Evolutionary conservation across 2,888 invertebrate genomes (phyloP), one percentile per base, ranked within the genome.

Genomic region (Lathronympha strigana): DNA sequence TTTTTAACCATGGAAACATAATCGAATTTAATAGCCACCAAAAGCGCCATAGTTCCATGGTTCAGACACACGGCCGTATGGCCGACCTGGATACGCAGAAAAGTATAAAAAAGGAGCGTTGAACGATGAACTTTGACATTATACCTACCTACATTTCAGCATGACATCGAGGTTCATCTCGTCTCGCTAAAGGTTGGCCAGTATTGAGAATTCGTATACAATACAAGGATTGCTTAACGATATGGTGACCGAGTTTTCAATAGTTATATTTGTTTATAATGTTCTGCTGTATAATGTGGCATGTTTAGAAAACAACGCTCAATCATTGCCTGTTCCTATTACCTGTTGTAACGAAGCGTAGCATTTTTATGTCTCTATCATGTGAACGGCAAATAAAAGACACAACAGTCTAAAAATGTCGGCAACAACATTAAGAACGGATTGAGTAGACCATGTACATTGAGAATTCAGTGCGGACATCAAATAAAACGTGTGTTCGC

Each of bases 201-300:
- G 23, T 47, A 8, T n/a, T 47, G 23, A 23, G 6, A 23, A 23
- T n/a, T n/a, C 21, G 3, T n/a, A 13, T n/a, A 36, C 17, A 3
- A 50, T 6, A 36, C 9, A 36, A 19, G 2, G 3, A 36, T 53
- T 36, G 33, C 53, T 23, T 15, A 53, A 53, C 15, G 21, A 36
- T 23, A 13, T 21, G 21, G 23, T 38, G 53, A 38, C 36, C 53
- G 19, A 36, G 8, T 23, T 53, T 36, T 36, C 21, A 53, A 21
- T 15, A 31, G 31, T 33, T 51, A 17, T 31, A 19, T 38, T 53
- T 53, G 36, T 53, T 53, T 53, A 15, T 53, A 15, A 33, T 51
- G 45, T 38, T 25, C 33, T 36, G 33, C 36, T 36, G 21, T 36
- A 36, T 36, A 53, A 53, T 38, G 23, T n/a, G 9, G 15, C 13